Conservation (phyloP, 1,140 invertebrate genomes). For the Ectropis grisescens region DNA sequence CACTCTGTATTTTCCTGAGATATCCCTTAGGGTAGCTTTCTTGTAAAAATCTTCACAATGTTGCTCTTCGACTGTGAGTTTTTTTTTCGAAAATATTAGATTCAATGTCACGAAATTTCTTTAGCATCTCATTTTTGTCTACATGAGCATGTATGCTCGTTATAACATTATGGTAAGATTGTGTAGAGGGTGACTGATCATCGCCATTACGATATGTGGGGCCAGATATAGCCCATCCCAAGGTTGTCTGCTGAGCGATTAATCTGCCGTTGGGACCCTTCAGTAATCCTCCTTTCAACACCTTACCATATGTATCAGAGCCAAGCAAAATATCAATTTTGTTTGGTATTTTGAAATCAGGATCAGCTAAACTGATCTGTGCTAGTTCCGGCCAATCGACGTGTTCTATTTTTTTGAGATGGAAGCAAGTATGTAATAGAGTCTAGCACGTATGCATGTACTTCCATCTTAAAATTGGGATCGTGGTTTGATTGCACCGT, state of each 20-base stretch:
- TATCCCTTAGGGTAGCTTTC: conserved; percentile 6
- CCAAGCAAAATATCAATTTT: conserved; percentile 13
- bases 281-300: conserved; percentile 2
- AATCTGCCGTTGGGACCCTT: conserved; percentile 1
- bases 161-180: not conserved
- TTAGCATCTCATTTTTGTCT: conserved; percentile 8
- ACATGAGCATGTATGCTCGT: conserved; percentile 3
- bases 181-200: too few relatives aligned
- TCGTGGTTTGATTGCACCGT: too few relatives aligned
- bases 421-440: not conserved
- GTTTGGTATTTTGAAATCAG: conserved; percentile 3
- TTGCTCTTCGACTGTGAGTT: conserved; percentile 7
- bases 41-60: conserved; percentile 10
- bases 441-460: not conserved
- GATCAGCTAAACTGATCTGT: conserved; percentile 4
- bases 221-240: conserved; percentile 15
- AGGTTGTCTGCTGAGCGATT: conserved; percentile 7
- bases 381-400: not conserved
- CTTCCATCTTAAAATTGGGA: not conserved
- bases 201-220: not conserved
- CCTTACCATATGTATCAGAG: conserved; percentile 7
- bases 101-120: conserved; percentile 14
- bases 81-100: not conserved
- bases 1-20: conserved; percentile 10
- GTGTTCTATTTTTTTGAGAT: not conserved